Conservation (phyloP, 1,140 invertebrate genomes). For the Wiebesia pumilae region DNA sequence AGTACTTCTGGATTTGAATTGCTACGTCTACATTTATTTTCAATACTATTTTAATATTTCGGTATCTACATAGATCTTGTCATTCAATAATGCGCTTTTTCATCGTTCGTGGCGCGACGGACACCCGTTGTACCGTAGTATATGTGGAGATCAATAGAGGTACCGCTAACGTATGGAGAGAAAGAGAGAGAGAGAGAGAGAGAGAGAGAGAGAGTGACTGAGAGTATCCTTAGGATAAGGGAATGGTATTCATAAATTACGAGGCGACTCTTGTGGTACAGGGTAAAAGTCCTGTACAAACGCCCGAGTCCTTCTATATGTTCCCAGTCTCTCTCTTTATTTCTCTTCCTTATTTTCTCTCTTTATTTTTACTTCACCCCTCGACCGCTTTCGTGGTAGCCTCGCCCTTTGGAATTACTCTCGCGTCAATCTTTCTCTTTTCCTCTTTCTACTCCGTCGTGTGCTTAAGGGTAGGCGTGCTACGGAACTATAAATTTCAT, state of each 20-base stretch:
- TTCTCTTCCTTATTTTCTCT: not conserved
- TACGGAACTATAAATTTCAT: conserved; percentile 75
- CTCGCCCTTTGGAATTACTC: conserved; percentile 40
- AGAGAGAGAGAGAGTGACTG: conserved; percentile 11
- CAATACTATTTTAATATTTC: not conserved
- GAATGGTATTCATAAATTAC: conserved; percentile 75
- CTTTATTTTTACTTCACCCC: not conserved
- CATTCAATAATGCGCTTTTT: not conserved
- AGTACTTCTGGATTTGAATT: too few relatives aligned
- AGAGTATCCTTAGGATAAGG: conserved; percentile 74
- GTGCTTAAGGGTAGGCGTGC: conserved; percentile 70
- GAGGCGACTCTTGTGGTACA: conserved; percentile 69
- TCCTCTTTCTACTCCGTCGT: conserved; percentile 47
- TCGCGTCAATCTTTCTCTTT: not conserved
- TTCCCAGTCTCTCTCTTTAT: not conserved
- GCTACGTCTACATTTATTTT: not conserved
- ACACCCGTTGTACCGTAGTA: conserved; percentile 68
- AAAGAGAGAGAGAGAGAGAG: conserved; percentile 50
- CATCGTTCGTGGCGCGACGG: conserved; percentile 39
- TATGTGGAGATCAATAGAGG: conserved; percentile 61
- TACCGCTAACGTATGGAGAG: conserved; percentile 72
- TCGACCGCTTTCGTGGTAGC: conserved; percentile 53
- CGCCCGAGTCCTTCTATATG: conserved; percentile 53
- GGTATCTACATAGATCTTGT: not conserved
- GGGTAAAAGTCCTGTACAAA: conserved; percentile 73